phyloP scores from a whole-genome alignment of 1,140 invertebrate genomes.

The Lanistes nyassanus region DNA sequence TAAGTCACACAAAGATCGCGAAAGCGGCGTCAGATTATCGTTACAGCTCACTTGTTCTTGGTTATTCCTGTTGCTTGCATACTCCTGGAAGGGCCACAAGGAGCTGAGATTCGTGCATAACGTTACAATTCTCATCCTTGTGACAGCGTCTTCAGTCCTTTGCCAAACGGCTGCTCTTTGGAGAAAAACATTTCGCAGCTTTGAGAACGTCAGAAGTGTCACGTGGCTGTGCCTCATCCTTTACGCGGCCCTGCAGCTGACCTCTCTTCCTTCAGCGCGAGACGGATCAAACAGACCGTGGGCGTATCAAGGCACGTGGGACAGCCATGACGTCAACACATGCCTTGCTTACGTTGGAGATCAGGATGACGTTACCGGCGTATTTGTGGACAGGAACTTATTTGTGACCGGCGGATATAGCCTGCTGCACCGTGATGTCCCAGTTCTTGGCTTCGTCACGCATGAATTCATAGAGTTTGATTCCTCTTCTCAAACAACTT shows the following conservation, averaged over 20 bases:
- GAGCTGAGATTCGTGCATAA: slow-evolving; percentile 56
- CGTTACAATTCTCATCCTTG: slow-evolving; percentile 42
- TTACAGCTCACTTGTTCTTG: slow-evolving; percentile 52
- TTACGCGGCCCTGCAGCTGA: slow-evolving; percentile 7
- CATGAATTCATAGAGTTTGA: slow-evolving; percentile 58
- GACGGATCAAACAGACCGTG: slow-evolving; percentile 36
- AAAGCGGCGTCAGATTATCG: too few species aligned
- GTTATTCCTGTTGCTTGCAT: slow-evolving; percentile 40
- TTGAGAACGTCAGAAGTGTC: neutral
- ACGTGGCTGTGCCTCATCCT: neutral
- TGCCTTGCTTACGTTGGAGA: slow-evolving; percentile 53
- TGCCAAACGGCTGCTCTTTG: neutral
- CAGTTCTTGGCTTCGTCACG: slow-evolving; percentile 51
- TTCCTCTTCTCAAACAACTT: neutral
- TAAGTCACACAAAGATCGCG: too few species aligned
- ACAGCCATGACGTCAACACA: slow-evolving; percentile 48
- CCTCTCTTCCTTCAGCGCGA: slow-evolving; percentile 23
- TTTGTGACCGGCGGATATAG: slow-evolving; percentile 54
- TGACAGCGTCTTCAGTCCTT: neutral
- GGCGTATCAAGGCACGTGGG: slow-evolving; percentile 38
- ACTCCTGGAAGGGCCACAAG: slow-evolving; percentile 49
- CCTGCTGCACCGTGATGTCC: slow-evolving; percentile 51
- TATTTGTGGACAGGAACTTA: slow-evolving; percentile 51
- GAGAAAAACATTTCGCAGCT: neutral
- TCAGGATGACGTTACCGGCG: slow-evolving; percentile 52